Base-by-base conservation (phyloP, 2,888 invertebrate species). In the Leptinotarsa rubiginosa region DNA sequence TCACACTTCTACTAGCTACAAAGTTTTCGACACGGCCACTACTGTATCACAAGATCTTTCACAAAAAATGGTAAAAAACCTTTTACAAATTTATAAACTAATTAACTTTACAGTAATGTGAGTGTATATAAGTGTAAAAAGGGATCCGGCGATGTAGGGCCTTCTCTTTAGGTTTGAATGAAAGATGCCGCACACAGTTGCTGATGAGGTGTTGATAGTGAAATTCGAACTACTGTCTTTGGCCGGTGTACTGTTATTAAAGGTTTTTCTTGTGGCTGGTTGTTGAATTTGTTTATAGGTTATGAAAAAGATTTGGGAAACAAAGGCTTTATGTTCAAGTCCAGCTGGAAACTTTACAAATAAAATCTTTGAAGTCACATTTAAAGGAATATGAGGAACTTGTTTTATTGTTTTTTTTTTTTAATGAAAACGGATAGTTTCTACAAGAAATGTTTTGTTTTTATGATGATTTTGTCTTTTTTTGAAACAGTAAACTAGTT, bases 1-100 rank as follows among this genome's bases (percentile, higher is more conserved):
- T 83, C 74, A 83, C 82, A 83, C 84, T 83, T 84, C 85, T 83
- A 80, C 86, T 84, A 85, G 85, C 86, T 84, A 85, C 86, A 84
- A 75, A 64, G 79, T 86, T 84, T 83, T 84, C 86, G 85, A 84
- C 86, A 86, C 85, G 85, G 75, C 79, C 76, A 75, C 77, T 77
- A 79, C 73, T 69, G 71, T 74, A 66, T 68, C 71, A 74, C 71
- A 68, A 71, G 73, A 67, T 74, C 74, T 74, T 70, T 74, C 74
- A 72, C 74, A 73, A 74, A 52, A 49, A 76, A 76, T 74, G 76
- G 76, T 76, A 76, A 76, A 76, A 74, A 73, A 65, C 70, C 73
- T 74, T 76, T 76, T 76, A 76, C 71, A 76, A 73, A 75, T 75
- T 68, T 73, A 73, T 75, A 75, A 72, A 62, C 70, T 67, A 56